phyloP scores from a whole-genome alignment of 2,113 vertebrate species.

The Trachemys scripta region DNA sequence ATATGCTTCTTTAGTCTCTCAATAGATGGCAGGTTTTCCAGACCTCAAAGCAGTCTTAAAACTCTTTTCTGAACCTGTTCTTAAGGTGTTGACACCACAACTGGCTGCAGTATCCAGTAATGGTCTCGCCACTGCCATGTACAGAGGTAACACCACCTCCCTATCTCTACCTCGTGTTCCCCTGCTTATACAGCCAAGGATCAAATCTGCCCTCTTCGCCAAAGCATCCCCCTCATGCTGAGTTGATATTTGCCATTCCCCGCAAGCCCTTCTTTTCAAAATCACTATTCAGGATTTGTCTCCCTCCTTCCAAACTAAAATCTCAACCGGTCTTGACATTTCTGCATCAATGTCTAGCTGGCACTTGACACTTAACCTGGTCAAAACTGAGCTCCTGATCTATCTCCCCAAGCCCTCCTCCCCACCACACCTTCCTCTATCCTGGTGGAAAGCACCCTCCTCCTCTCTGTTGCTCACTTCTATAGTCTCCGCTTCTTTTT shows the following conservation, averaged over 20 bases:
- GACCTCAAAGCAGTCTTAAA: rapidly evolving
- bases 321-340: not conserved
- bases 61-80: not conserved
- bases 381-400: not conserved
- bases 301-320: not conserved
- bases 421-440: not conserved
- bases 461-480: not conserved
- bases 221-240: not conserved
- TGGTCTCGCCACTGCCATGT: not conserved
- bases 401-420: not conserved
- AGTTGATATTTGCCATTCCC: not conserved
- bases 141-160: not conserved
- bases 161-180: not conserved
- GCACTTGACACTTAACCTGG: not conserved
- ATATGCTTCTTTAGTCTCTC: not conserved
- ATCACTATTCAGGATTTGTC: not conserved
- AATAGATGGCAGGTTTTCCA: not conserved
- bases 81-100: rapidly evolving
- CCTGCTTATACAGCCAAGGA: not conserved
- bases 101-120: not conserved
- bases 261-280: not conserved
- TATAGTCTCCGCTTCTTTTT: not conserved
- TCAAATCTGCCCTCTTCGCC: not conserved
- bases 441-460: not conserved
- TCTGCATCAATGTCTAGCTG: not conserved